Percentiles rank a stretch among this genome's conserved stretches.
These are phyloP conservation scores for Itoplectis maculator DNA, from an alignment of 2,888 invertebrate genomes.

Conservation along the genomic window DNA sequence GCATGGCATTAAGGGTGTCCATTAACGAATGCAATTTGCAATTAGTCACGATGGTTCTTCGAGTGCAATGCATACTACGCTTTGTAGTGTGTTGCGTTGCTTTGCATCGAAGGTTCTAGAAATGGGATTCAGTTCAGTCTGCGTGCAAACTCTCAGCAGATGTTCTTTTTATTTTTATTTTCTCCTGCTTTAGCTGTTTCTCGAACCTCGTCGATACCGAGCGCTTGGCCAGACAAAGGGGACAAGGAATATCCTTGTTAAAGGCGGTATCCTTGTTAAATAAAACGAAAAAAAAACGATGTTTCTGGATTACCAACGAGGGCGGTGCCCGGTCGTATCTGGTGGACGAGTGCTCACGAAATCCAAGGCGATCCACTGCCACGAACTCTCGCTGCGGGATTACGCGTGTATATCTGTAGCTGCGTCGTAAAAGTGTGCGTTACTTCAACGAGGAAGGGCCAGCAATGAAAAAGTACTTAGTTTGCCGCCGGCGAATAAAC, in stretches of 20 bases:
- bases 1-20: background rate
- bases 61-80: background rate
- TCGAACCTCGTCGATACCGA: constrained; percentile 1
- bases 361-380: constrained; percentile 61
- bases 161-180: constrained; percentile 8
- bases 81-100: constrained; percentile 31
- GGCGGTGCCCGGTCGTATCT: constrained; percentile 43
- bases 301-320: constrained; percentile 58
- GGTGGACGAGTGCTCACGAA: constrained; percentile 43
- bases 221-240: constrained; percentile 19
- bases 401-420: constrained; percentile 25
- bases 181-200: constrained; percentile 12
- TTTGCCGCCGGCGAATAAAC: background rate
- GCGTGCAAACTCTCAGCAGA: background rate
- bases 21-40: constrained; percentile 44
- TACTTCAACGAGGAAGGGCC: constrained; percentile 37
- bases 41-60: constrained; percentile 48
- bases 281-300: constrained; percentile 33
- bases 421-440: constrained; percentile 1
- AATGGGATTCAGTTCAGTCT: constrained; percentile 27
- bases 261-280: constrained; percentile 46
- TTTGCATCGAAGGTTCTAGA: constrained; percentile 17
- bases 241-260: constrained; percentile 46
- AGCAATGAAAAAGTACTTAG: constrained; percentile 7
- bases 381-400: constrained; percentile 36